Conservation (phyloP, 1,140 invertebrate species). For the Drosophila sechellia region DNA sequence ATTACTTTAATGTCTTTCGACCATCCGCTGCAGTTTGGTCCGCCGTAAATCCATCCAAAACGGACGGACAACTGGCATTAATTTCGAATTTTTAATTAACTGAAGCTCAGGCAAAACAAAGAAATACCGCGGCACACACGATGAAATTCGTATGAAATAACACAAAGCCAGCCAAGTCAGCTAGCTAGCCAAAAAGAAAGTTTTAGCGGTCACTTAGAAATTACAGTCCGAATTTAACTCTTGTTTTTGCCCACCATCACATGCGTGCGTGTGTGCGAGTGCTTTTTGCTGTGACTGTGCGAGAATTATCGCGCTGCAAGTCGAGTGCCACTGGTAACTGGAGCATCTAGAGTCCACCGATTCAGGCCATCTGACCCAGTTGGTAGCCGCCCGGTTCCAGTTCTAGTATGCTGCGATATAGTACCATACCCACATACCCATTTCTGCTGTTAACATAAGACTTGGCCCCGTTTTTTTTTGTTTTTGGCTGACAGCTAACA, state of each 20-base stretch:
- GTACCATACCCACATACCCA: slow-evolving; percentile 27
- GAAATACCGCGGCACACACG: slow-evolving; percentile 12
- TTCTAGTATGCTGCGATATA: background rate
- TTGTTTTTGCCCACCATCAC: slow-evolving; percentile 40
- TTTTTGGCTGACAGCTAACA: slow-evolving; percentile 6
- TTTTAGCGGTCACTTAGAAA: slow-evolving; percentile 51
- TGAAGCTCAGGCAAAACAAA: slow-evolving; percentile 34
- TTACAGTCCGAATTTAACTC: slow-evolving; percentile 59
- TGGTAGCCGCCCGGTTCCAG: slow-evolving; percentile 47
- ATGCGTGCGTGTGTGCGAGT: background rate
- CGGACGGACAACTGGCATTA: slow-evolving; percentile 41
- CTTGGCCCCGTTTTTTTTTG: background rate
- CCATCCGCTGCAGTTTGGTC: slow-evolving; percentile 13
- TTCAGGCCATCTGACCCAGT: slow-evolving; percentile 64
- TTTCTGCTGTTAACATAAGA: slow-evolving; percentile 2
- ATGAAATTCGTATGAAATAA: slow-evolving; percentile 27
- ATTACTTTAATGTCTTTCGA: slow-evolving; percentile 51
- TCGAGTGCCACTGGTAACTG: slow-evolving; percentile 11
- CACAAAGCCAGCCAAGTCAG: slow-evolving; percentile 25
- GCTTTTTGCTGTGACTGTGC: slow-evolving; percentile 2
- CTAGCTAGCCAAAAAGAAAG: slow-evolving; percentile 66
- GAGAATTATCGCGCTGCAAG: slow-evolving; percentile 27
- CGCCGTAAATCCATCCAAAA: slow-evolving; percentile 22
- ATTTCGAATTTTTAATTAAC: slow-evolving; percentile 80
- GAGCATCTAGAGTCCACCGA: slow-evolving; percentile 32